Conservation (phyloP, 2,888 invertebrate genomes). For the Rhingia campestris region DNA sequence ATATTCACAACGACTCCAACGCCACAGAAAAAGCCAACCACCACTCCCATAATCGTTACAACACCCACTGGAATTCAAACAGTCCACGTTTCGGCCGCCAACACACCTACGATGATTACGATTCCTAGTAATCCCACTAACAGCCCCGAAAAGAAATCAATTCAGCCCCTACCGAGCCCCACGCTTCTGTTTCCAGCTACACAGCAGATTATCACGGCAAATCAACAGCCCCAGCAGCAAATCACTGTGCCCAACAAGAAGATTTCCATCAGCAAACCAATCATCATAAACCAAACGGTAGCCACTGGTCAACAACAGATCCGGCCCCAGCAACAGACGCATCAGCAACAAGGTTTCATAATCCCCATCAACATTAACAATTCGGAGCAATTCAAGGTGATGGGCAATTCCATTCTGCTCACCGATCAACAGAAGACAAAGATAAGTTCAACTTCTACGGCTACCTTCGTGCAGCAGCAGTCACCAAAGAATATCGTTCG, state of each 20-base stretch:
- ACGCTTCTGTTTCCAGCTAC: conserved; percentile 51
- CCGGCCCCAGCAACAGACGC: conserved; percentile 72
- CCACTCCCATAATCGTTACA: conserved; percentile 80
- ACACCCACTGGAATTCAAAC: conserved; percentile 81
- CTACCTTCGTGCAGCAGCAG: conserved; percentile 45
- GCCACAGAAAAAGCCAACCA: conserved; percentile 67
- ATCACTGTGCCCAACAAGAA: conserved; percentile 59
- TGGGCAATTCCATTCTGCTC: conserved; percentile 65
- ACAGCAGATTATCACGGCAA: conserved; percentile 66
- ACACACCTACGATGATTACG: conserved; percentile 69
- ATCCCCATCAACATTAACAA: conserved; percentile 77
- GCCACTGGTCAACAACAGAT: conserved; percentile 69
- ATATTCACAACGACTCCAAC: conserved; percentile 35
- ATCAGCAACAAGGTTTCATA: conserved; percentile 77
- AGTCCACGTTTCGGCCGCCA: conserved; percentile 80
- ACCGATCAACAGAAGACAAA: conserved; percentile 67
- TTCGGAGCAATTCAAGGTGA: conserved; percentile 73
- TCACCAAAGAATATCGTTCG: conserved; percentile 78
- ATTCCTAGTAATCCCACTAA: conserved; percentile 49
- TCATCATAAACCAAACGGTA: conserved; percentile 77
- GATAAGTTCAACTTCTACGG: conserved; percentile 32
- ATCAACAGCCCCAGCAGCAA: conserved; percentile 56
- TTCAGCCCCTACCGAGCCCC: conserved; percentile 60
- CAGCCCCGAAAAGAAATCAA: conserved; percentile 55
- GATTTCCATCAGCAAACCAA: conserved; percentile 78